Evolutionary conservation across 2,888 invertebrate genomes (phyloP).

Genomic region (Drosophila anomalata): DNA sequence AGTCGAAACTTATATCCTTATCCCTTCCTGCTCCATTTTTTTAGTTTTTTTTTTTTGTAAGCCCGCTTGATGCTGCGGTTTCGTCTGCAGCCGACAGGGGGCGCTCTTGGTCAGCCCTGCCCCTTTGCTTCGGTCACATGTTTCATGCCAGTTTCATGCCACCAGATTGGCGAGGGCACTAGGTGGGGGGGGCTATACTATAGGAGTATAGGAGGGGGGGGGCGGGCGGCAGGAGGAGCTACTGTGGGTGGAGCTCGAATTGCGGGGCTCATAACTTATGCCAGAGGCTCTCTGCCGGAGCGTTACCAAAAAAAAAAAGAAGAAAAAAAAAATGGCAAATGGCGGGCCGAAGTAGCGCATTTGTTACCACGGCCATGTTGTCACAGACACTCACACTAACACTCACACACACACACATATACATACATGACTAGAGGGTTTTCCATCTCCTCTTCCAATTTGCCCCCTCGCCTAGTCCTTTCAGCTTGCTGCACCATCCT

Average conservation of each 20-base stretch:
- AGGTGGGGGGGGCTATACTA: constrained; percentile 1
- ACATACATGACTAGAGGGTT: constrained; percentile 19
- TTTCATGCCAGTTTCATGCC: constrained; percentile 67
- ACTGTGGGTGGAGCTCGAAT: constrained; percentile 1
- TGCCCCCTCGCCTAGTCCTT: constrained; percentile 3
- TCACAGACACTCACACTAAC: constrained; percentile 47
- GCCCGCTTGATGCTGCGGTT: constrained; percentile 63
- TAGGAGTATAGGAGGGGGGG: too few relatives aligned
- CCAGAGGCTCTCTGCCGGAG: constrained; percentile 46
- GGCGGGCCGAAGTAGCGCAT: constrained; percentile 63
- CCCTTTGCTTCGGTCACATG: constrained; percentile 66
- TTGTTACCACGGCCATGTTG: constrained; percentile 70
- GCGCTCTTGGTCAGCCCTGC: constrained; percentile 47
- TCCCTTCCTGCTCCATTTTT: constrained; percentile 7
- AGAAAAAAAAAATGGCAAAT: constrained; percentile 66
- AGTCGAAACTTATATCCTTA: neutral
- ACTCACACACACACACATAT: constrained; percentile 15
- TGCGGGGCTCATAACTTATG: constrained; percentile 71
- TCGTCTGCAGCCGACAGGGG: constrained; percentile 72
- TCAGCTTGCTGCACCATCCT: constrained; percentile 27
- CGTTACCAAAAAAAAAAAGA: constrained; percentile 19
- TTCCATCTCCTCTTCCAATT: constrained; percentile 5
- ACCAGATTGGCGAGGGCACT: constrained; percentile 39
- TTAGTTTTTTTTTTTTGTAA: constrained; percentile 17
- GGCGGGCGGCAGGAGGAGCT: neutral